Conservation (phyloP, 2,113 vertebrate genomes). For the Psephotus haematonotus region DNA sequence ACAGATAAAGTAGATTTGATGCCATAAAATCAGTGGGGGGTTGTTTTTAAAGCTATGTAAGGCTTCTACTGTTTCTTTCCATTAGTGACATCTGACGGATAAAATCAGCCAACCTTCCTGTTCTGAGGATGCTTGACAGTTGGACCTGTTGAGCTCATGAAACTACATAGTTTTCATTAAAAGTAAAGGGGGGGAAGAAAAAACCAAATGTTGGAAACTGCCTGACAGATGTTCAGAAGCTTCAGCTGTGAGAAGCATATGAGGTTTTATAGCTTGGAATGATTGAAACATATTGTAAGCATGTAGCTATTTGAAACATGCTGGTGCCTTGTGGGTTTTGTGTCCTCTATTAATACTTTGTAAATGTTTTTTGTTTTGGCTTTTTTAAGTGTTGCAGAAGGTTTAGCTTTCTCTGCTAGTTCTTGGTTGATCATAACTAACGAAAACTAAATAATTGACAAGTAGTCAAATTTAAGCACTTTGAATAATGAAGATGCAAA, state of each 20-base stretch:
- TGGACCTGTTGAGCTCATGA: not conserved
- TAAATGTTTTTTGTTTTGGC: not conserved
- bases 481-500: not conserved
- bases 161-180: not conserved
- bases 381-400: not conserved
- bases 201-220: not conserved
- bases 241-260: not conserved
- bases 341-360: not conserved
- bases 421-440: not conserved
- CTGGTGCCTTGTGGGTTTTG: not conserved
- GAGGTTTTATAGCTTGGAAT: not conserved
- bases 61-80: not conserved
- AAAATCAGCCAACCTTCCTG: not conserved
- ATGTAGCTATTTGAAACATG: not conserved
- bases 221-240: not conserved
- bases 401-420: not conserved
- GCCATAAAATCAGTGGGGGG: not conserved
- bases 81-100: not conserved
- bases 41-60: not conserved
- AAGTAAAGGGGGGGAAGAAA: not conserved
- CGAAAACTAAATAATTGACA: not conserved
- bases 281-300: not conserved
- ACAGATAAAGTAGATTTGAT: not conserved
- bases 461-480: not conserved
- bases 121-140: not conserved